Evolutionary conservation across 2,888 invertebrate species (phyloP).

Genomic region (Meteorus cinctellus): DNA sequence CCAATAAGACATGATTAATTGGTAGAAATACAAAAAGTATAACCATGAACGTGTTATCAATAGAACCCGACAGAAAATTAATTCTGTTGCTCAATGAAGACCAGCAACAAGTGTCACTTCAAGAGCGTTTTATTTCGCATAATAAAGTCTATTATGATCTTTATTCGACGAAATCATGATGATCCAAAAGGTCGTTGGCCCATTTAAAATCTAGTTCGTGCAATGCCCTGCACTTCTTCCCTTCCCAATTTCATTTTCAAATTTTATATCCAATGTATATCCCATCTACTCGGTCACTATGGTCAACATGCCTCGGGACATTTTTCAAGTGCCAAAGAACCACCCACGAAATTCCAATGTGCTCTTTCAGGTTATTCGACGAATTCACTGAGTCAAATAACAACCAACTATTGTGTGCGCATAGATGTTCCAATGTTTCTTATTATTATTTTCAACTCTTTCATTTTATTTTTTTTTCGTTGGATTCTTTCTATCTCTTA

Average conservation of each 20-base stretch:
- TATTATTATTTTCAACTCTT: neutral
- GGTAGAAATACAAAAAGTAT: too few relatives aligned
- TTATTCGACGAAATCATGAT: neutral
- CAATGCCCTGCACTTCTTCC: neutral
- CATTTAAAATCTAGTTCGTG: constrained; percentile 14
- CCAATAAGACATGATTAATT: too few relatives aligned
- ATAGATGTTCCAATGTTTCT: neutral
- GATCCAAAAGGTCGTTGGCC: constrained; percentile 43
- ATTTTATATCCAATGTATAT: neutral
- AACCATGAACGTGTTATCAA: too few relatives aligned
- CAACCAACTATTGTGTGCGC: neutral
- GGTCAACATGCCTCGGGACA: constrained; percentile 46
- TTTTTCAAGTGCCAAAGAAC: constrained; percentile 50
- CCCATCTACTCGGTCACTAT: neutral
- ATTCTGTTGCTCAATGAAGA: too few relatives aligned
- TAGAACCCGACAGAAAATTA: too few relatives aligned
- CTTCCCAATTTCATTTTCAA: neutral
- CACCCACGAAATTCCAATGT: constrained; percentile 65
- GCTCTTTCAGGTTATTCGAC: constrained; percentile 59
- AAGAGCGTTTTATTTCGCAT: too few relatives aligned
- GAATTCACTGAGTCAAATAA: constrained; percentile 50
- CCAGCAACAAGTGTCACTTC: too few relatives aligned
- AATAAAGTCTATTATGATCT: neutral
- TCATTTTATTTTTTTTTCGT: constrained; percentile 46
- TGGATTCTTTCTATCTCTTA: constrained; percentile 40